A percentile compares a stretch with the other conserved stretches of the same genome.
These are phyloP conservation scores for Halcyon senegalensis DNA, from an alignment of 2,113 vertebrate genomes.

Conservation along the genomic window DNA sequence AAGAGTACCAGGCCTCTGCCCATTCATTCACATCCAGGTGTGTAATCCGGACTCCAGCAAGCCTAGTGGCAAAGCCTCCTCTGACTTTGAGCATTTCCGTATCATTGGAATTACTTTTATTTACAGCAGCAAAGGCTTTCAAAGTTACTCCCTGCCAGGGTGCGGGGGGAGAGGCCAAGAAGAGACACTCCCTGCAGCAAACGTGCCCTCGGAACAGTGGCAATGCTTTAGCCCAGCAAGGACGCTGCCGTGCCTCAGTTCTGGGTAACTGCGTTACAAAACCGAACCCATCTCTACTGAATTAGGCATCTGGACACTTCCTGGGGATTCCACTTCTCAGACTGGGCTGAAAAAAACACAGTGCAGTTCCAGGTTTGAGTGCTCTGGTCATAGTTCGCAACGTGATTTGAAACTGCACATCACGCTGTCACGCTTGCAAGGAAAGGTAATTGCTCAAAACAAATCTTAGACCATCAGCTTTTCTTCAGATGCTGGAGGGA, in stretches of 20 bases:
- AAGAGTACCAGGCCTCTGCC: background rate
- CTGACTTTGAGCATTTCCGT: background rate
- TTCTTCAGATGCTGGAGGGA: background rate
- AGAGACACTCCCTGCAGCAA: background rate
- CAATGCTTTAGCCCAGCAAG: background rate
- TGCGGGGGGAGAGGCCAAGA: background rate
- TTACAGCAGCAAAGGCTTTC: background rate
- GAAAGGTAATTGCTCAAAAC: background rate
- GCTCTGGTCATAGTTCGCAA: background rate
- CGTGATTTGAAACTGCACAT: background rate
- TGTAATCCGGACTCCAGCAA: background rate
- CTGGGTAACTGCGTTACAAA: background rate
- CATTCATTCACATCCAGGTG: background rate
- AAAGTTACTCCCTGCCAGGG: background rate
- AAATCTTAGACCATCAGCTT: background rate
- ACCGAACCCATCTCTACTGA: background rate
- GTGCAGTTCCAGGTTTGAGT: background rate
- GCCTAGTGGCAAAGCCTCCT: background rate
- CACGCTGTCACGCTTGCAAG: fast-evolving
- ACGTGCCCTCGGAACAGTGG: background rate
- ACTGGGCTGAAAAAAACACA: background rate
- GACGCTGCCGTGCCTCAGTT: background rate
- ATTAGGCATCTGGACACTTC: background rate
- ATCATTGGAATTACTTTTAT: background rate
- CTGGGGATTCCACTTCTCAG: background rate